Evolutionary conservation across 2,113 vertebrate genomes (phyloP), one percentile per base, ranked within the genome.

Genomic region (Mohoua ochrocephala): DNA sequence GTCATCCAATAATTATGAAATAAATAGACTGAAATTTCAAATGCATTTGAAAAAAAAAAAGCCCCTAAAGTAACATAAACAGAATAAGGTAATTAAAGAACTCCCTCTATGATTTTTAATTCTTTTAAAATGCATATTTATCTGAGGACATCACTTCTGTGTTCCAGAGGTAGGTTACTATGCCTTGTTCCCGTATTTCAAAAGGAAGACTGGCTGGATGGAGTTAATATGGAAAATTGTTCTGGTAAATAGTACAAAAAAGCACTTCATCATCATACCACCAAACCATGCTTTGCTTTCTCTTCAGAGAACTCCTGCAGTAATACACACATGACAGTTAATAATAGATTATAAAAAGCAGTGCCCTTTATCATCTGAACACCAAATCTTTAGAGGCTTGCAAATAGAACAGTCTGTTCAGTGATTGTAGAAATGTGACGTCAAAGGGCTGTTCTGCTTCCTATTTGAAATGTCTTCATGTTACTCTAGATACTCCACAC

Each of bases 41-140:
- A 97, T 94, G 87, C 67, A 79, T 97, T 97, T 95, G 63, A 85
- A 96, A 97, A 94, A 94, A n/a, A n/a, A 95, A 95, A 31, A 89
- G 50, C 87, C 84, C 75, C 94, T 97, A 91, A 97, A 97, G 86
- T 92, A 95, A 70, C 78, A 93, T 93, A 92, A 97, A 96, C 68
- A 97, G 89, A 95, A 97, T 84, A 97, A 97, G 73, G 94, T 98
- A 97, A 97, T 97, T 97, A 97, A 98, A 98, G 92, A 88, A 33
- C 45, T 80, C 12, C 6, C 13, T 79, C 13, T 73, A 41, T 68
- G 39, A 30, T 94, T 91, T 65, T 77, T 27, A 33, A 52, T 57
- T 61, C 8, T 61, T 54, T 82, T 49, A 13, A 23, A 92, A 87
- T 79, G 19, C 23, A 14, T 84, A 80, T 96, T 97, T 97, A 91